Evolutionary conservation across 2,797 vertebrate species (phyloP).

Genomic region (Tinamus major): DNA sequence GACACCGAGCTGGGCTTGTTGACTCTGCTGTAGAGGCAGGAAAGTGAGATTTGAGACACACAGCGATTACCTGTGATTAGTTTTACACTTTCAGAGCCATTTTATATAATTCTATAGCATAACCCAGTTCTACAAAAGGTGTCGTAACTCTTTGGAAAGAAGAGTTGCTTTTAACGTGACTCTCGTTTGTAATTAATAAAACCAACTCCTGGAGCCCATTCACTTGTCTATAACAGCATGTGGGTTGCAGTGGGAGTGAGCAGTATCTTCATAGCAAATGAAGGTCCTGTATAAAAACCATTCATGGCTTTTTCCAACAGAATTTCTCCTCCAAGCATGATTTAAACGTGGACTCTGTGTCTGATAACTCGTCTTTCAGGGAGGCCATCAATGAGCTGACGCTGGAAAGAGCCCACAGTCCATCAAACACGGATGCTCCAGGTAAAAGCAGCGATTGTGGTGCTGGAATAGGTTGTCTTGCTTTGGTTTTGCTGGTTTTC

Average conservation of each 20-base stretch:
- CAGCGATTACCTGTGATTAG: neutral
- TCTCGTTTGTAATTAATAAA: neutral
- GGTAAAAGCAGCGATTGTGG: neutral
- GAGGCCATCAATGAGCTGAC: constrained; percentile 82
- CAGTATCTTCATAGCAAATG: neutral
- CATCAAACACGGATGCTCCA: neutral
- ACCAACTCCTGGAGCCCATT: neutral
- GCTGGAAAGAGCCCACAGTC: constrained; percentile 50
- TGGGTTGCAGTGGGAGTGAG: neutral
- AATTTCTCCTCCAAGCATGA: constrained; percentile 61
- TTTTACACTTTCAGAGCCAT: neutral
- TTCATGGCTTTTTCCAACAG: constrained; percentile 9
- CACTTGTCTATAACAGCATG: neutral
- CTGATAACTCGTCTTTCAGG: constrained; percentile 83
- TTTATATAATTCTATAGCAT: neutral
- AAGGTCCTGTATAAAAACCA: neutral
- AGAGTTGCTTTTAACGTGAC: neutral
- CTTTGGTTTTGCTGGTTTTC: neutral
- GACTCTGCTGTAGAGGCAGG: neutral
- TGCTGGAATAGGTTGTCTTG: neutral
- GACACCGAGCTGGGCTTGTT: neutral
- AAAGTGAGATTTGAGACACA: neutral
- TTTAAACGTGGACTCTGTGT: constrained; percentile 79
- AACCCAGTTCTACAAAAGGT: neutral
- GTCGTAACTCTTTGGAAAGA: neutral